Conservation (phyloP, 2,797 vertebrate genomes). For the Macropodus opercularis region DNA sequence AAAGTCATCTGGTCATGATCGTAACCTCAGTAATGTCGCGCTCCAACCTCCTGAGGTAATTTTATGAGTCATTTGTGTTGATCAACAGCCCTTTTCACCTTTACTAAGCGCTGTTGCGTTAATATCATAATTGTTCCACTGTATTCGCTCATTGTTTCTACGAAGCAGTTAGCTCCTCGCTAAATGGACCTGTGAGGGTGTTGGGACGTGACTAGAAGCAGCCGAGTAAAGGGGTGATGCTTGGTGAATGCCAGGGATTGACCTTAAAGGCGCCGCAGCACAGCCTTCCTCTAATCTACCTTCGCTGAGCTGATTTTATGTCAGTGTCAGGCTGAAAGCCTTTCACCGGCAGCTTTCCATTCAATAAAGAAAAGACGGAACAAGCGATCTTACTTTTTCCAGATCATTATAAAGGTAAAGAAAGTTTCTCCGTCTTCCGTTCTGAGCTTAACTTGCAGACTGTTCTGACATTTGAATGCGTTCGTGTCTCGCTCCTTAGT, state of each 20-base stretch:
- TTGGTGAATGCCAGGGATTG: constrained; percentile 53
- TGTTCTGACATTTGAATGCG: neutral
- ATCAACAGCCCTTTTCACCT: constrained; percentile 69
- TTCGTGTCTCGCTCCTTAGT: constrained; percentile 16
- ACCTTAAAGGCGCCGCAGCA: constrained; percentile 55
- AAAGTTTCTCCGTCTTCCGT: constrained; percentile 8
- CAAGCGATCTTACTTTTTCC: constrained; percentile 26
- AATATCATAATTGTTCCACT: neutral
- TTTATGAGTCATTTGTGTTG: constrained; percentile 65
- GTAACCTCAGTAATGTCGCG: constrained; percentile 2
- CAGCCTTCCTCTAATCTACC: constrained; percentile 51
- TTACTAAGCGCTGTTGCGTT: constrained; percentile 45
- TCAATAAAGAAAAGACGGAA: constrained; percentile 20
- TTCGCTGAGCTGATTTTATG: constrained; percentile 50
- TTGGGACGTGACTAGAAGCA: constrained; percentile 28
- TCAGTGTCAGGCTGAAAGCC: constrained; percentile 33
- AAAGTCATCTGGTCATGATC: constrained; percentile 2
- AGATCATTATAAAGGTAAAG: constrained; percentile 29
- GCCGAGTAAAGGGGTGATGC: constrained; percentile 44
- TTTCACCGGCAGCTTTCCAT: constrained; percentile 46
- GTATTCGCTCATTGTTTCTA: constrained; percentile 35
- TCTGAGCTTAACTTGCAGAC: constrained; percentile 4
- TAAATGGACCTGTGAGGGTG: constrained; percentile 54
- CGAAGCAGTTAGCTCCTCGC: constrained; percentile 44
- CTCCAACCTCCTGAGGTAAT: constrained; percentile 25